Evolutionary conservation across 1,140 invertebrate species (phyloP).

Genomic region (Cardiocondyla obscurior): DNA sequence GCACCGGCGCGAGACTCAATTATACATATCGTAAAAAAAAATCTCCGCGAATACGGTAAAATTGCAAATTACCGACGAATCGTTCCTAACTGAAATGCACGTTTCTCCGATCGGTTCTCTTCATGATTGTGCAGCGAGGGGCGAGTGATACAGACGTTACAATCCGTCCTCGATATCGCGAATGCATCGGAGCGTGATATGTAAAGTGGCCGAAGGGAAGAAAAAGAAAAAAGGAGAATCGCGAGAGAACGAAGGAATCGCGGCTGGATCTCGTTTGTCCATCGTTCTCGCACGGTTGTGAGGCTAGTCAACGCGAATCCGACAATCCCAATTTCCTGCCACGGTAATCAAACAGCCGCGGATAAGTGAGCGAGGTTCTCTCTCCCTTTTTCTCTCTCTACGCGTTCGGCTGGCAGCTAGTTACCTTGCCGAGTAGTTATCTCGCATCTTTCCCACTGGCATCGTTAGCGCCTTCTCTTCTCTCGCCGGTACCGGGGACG

Average conservation of each 20-base stretch:
- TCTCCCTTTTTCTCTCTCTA: neutral
- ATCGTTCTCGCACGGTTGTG: slow-evolving; percentile 32
- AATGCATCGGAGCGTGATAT: slow-evolving; percentile 36
- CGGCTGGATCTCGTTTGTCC: slow-evolving; percentile 25
- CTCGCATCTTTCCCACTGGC: slow-evolving; percentile 70
- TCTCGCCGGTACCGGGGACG: slow-evolving; percentile 50
- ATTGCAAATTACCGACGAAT: no score
- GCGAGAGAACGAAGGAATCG: slow-evolving; percentile 49
- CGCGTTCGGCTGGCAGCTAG: slow-evolving; percentile 49
- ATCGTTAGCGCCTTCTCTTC: slow-evolving; percentile 64
- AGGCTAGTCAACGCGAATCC: slow-evolving; percentile 45
- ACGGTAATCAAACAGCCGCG: slow-evolving; percentile 30
- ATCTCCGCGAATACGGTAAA: no score
- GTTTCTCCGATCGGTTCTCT: neutral
- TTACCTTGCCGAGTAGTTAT: slow-evolving; percentile 63
- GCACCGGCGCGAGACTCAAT: no score
- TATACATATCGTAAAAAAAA: no score
- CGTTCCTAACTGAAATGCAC: neutral
- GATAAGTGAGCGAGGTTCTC: neutral
- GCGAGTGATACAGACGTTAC: slow-evolving; percentile 33
- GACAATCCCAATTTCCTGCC: slow-evolving; percentile 54
- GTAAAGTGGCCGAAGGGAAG: slow-evolving; percentile 37
- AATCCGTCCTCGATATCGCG: slow-evolving; percentile 19
- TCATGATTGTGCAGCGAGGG: neutral
- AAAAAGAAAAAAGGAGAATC: slow-evolving; percentile 66